Percentiles rank a stretch among this genome's conserved stretches.
phyloP scores from a whole-genome alignment of 2,797 vertebrate species.

The Crocidura indochinensis region DNA sequence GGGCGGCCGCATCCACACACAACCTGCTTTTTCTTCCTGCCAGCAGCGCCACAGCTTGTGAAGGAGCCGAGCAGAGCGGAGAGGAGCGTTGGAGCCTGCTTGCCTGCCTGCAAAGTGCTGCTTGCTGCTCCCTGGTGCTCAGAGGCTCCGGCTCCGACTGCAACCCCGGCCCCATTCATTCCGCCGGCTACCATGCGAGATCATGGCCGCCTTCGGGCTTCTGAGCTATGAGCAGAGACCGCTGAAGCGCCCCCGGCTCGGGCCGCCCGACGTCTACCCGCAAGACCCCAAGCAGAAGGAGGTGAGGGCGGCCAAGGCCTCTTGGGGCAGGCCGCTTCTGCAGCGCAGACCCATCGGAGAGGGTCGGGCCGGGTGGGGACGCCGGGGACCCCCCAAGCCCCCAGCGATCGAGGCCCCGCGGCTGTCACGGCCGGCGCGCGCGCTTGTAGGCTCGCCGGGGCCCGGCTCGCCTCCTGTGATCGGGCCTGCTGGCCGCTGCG shows the following conservation, averaged over 20 bases:
- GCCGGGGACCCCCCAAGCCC: background rate
- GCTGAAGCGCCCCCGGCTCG: constrained; percentile 90
- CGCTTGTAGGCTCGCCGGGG: background rate
- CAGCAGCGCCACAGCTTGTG: constrained; percentile 78
- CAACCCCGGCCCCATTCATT: constrained; percentile 86
- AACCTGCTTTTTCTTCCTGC: constrained; percentile 81
- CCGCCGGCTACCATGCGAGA: constrained; percentile 89
- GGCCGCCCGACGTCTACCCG: constrained; percentile 90
- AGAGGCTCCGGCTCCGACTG: constrained; percentile 87
- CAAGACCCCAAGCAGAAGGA: constrained; percentile 91
- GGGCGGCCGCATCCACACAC: constrained; percentile 72
- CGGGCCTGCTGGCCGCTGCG: constrained; percentile 75
- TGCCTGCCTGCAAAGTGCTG: constrained; percentile 87
- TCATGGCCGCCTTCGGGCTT: constrained; percentile 91
- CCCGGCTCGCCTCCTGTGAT: constrained; percentile 51
- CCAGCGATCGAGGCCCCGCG: constrained; percentile 21
- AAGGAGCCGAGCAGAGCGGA: constrained; percentile 71
- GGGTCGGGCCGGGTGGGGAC: constrained; percentile 2
- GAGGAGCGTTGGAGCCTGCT: background rate
- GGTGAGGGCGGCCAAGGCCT: constrained; percentile 83
- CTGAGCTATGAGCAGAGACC: constrained; percentile 90
- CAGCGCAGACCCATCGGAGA: constrained; percentile 76
- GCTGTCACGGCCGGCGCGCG: constrained; percentile 8
- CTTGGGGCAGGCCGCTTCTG: constrained; percentile 60
- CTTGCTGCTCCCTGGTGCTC: constrained; percentile 86